Evolutionary conservation across 2,797 vertebrate species (phyloP), one percentile per base, ranked within the genome.

Genomic region (Moxostoma hubbsi): DNA sequence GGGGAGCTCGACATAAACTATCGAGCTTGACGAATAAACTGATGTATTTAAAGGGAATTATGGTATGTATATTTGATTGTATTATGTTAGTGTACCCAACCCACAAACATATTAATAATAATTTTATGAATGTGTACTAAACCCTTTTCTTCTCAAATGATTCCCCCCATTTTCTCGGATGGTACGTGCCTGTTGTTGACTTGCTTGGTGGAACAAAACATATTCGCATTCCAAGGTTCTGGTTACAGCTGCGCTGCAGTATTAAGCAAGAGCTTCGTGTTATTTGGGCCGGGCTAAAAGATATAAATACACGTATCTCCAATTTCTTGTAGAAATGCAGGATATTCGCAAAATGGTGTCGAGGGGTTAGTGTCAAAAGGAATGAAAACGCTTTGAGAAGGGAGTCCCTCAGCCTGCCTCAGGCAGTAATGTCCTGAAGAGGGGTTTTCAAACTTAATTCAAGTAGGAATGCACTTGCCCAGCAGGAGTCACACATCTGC

Each of bases 101-200:
- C 6, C 24, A 43, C 6, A 6, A 7, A 0, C 11, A 16, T 51
- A 1, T 1, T 4, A 10, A 1, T 9, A 24, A 62, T 36, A 9
- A 0, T 9, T 4, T 7, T 55, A n/a, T 46, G 6, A 64, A 51
- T 0, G 7, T 5, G 13, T 15, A 1, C 11, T 9, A 53, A 70
- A 78, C 0, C 1, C 2, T 0, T 5, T 54, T 45, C 11, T 12
- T 18, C 1, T 12, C 1, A 16, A 1, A 5, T 2, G 1, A n/a
- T 18, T 76, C 80, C 55, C 70, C 53, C 43, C 2, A 46, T 7
- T 15, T 3, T 0, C 5, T 55, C 5, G 0, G 12, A 15, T 94
- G 93, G 93, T 94, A 89, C 85, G 9, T 77, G 73, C 90, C 89
- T 66, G 86, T 80, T 68, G 84, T 84, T 50, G 79, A 80, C 85